Base-by-base conservation (phyloP, 2,797 vertebrate species). In the Gymnoscopelus braueri region DNA sequence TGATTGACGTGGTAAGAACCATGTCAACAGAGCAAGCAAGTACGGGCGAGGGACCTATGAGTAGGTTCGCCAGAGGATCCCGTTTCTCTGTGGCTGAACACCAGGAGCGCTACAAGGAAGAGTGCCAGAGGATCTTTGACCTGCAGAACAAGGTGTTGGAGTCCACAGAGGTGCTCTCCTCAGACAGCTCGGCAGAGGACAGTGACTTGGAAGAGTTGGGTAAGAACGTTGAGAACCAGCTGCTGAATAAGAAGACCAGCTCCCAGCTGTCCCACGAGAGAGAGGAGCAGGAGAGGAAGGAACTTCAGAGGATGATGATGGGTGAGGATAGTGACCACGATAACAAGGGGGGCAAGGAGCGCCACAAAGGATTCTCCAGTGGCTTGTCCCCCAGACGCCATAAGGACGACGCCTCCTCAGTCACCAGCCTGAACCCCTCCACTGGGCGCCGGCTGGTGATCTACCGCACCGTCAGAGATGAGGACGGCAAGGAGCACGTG, bases 171-270 rank as follows among this genome's bases (percentile, higher is more conserved):
- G 94, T 99, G 72, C 91, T 99, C 75, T 99, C 98, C 72, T 99
- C 98, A 5, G 98, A 99, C 91, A 99, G 97, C 83, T 99, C 98
- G 29, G 98, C 97, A 7, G 98, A 99, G 87, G 98, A 99, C 88
- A 99, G 97, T 62, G 98, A 99, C 92, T 98, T 98, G 84, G 98
- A 99, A 89, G 98, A 99, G 93, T 98, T 99, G 98, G 97, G 97
- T 53, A 99, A 99, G 90, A 98, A 99, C 86, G 98, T 99, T 24
- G 98, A 99, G 90, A 98, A 97, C 86, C 99, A 99, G 98, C 89
- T 99, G 81, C 97, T 99, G 92, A 99, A 98, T 89, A 99, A 99
- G 91, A 99, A 99, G 92, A 99, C 97, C 52, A 99, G 97, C 88
- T 98, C 97, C 24, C 98, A 99, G 89, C 94, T 99, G 57, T 98